phyloP scores from a whole-genome alignment of 2,888 invertebrate species.

The Drosophila bunnanda region DNA sequence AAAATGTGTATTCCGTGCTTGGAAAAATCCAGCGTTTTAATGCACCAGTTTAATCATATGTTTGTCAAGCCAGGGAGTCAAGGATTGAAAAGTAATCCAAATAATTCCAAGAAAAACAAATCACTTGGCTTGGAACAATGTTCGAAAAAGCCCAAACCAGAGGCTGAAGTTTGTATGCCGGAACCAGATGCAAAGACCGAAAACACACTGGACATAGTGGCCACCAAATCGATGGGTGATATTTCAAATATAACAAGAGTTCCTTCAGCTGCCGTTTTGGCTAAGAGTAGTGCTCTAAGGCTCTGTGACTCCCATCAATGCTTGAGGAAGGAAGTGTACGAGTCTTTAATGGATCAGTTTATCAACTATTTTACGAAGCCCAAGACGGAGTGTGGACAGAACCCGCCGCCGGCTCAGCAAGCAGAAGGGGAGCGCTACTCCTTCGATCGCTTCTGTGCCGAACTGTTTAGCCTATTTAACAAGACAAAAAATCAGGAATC shows the following conservation, averaged over 20 bases:
- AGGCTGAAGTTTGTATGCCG: neutral
- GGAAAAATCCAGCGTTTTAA: neutral
- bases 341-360: constrained; percentile 19
- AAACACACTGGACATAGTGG: neutral
- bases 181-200: neutral
- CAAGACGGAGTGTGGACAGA: neutral
- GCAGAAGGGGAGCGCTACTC: neutral
- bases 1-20: neutral
- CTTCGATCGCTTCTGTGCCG: constrained; percentile 5
- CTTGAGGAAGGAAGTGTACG: constrained; percentile 5
- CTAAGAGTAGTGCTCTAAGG: too few relatives aligned
- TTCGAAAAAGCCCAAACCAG: neutral
- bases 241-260: neutral
- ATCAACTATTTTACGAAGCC: neutral
- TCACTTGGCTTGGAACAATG: neutral
- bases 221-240: neutral
- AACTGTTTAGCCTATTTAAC: neutral
- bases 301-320: neutral
- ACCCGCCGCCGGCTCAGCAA: neutral
- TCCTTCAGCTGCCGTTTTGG: neutral
- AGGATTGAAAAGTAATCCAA: neutral
- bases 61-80: neutral
- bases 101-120: neutral
- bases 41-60: constrained; percentile 11
- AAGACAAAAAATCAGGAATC: neutral